Percentiles rank a stretch among this genome's conserved stretches.
phyloP scores from a whole-genome alignment of 2,888 invertebrate genomes.

The Parnassius apollo region DNA sequence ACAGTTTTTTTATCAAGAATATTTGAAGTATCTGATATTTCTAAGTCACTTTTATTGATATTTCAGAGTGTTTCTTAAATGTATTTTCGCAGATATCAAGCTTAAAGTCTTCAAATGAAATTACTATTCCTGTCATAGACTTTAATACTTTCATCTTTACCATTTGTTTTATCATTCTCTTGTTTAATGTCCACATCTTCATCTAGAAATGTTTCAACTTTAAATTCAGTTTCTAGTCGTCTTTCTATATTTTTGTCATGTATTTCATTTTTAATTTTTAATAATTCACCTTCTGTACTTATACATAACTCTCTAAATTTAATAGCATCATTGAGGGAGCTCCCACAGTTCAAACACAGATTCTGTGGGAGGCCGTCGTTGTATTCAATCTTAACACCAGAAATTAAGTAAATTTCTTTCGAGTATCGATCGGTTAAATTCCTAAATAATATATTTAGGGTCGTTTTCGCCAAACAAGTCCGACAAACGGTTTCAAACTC shows the following conservation, averaged over 20 bases:
- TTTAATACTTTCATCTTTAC: background rate
- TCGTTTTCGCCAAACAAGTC: background rate
- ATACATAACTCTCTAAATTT: slow-evolving; percentile 49
- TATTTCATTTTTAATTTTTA: slow-evolving; percentile 14
- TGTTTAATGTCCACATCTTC: background rate
- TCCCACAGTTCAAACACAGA: slow-evolving; percentile 44
- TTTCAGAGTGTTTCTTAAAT: background rate
- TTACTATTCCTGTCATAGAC: background rate
- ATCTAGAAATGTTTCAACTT: background rate
- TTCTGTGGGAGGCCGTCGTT: slow-evolving; percentile 51
- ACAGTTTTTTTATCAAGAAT: too few species aligned
- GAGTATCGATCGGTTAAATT: slow-evolving; percentile 33
- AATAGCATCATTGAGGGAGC: slow-evolving; percentile 34
- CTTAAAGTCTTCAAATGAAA: too few species aligned
- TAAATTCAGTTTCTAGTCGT: background rate
- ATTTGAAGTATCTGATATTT: background rate
- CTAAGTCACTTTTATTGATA: background rate
- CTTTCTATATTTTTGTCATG: background rate
- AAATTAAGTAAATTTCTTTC: slow-evolving; percentile 35
- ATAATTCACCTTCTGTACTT: slow-evolving; percentile 37
- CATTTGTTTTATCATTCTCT: slow-evolving; percentile 5
- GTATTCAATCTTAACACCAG: slow-evolving; percentile 41
- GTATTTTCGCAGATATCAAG: too few species aligned
- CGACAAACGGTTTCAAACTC: background rate
- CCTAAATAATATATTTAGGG: slow-evolving; percentile 13